Evolutionary conservation across 2,113 vertebrate species (phyloP).

Genomic region (Chamaetylas fuelleborni): DNA sequence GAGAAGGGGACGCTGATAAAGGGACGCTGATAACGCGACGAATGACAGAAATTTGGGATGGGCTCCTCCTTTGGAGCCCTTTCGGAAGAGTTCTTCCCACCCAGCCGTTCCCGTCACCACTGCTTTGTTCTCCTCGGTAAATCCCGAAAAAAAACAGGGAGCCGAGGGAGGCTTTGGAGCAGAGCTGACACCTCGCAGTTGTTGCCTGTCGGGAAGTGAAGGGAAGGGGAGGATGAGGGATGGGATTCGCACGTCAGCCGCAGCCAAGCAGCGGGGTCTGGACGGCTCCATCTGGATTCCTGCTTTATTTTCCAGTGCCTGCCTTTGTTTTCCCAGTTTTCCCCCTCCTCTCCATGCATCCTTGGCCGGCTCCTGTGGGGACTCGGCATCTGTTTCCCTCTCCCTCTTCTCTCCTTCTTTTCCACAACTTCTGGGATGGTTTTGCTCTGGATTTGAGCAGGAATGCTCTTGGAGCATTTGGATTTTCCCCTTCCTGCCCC

Average conservation of each 20-base stretch:
- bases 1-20: background rate
- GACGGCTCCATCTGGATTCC: slow-evolving; percentile 59
- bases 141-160: background rate
- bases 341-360: background rate
- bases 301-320: background rate
- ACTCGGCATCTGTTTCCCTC: background rate
- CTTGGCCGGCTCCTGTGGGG: background rate
- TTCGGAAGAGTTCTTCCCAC: background rate
- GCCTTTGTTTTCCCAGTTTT: background rate
- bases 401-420: background rate
- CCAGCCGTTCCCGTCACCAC: rapidly evolving
- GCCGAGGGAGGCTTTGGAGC: background rate
- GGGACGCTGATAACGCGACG: rapidly evolving
- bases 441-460: background rate
- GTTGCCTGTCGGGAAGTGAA: background rate
- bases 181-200: rapidly evolving
- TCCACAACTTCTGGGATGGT: background rate
- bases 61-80: background rate
- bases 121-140: background rate
- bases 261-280: background rate
- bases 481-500: background rate
- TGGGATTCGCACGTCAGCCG: background rate
- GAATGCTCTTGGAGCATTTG: rapidly evolving
- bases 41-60: background rate
- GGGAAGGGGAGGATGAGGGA: background rate